A percentile compares a stretch with the other conserved stretches of the same genome.
These are phyloP conservation scores for Adelognathus sp. DNA, from an alignment of 2,888 invertebrate species.

Conservation along the genomic window DNA sequence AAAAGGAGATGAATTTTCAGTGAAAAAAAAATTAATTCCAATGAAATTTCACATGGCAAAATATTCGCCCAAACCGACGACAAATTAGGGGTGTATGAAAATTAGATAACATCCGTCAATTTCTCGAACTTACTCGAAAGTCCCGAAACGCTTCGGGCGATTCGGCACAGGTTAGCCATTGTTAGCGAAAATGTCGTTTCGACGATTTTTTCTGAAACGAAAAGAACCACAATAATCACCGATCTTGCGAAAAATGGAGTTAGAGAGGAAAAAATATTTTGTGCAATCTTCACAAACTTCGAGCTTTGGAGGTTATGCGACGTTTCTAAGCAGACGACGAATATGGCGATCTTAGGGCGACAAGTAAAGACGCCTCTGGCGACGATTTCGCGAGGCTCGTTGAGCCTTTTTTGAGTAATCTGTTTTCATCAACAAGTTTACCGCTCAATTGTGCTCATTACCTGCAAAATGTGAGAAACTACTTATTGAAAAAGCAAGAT, in stretches of 20 bases:
- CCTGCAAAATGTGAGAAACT: too few species aligned
- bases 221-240: not conserved
- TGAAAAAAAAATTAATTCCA: not conserved
- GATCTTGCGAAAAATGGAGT: not conserved
- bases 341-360: not conserved
- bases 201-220: not conserved
- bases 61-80: not conserved
- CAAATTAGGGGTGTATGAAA: not conserved
- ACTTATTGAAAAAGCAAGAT: too few species aligned
- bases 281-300: not conserved
- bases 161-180: conserved; percentile 61
- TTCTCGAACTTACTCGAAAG: conserved; percentile 53
- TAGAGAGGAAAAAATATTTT: not conserved
- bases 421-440: too few species aligned
- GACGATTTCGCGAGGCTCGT: too few species aligned
- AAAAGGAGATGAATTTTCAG: too few species aligned
- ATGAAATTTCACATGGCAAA: too few species aligned
- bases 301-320: conserved; percentile 29
- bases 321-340: conserved; percentile 40
- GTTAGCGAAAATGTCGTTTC: not conserved
- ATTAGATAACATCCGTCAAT: conserved; percentile 51
- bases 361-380: too few species aligned
- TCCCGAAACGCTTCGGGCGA: conserved; percentile 41
- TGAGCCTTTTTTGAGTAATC: too few species aligned
- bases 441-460: too few species aligned